Evolutionary conservation across 2,888 invertebrate genomes (phyloP).

Genomic region (Polydrusus cervinus): DNA sequence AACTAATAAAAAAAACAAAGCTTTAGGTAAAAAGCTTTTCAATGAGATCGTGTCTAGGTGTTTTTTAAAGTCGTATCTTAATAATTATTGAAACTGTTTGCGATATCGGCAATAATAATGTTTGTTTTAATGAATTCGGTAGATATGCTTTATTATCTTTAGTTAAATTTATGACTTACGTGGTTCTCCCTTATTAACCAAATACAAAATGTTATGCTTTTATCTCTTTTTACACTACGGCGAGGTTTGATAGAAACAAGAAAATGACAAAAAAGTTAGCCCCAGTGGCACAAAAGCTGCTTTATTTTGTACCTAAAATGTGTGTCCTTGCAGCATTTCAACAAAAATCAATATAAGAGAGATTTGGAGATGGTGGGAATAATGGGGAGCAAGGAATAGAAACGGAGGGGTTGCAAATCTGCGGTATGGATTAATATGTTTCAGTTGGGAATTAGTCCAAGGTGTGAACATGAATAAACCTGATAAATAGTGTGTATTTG

Average conservation of each 20-base stretch:
- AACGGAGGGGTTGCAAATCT: background rate
- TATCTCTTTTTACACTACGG: background rate
- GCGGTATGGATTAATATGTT: constrained; percentile 12
- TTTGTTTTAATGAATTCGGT: no score
- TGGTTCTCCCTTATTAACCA: background rate
- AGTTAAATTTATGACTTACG: background rate
- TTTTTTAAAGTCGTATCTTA: no score
- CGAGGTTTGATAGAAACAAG: background rate
- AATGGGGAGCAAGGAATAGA: background rate
- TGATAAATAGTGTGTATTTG: background rate
- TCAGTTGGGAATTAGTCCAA: background rate
- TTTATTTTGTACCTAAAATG: constrained; percentile 18
- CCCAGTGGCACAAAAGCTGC: constrained; percentile 20
- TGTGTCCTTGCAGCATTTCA: constrained; percentile 22
- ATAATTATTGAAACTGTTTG: no score
- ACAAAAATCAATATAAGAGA: constrained; percentile 14
- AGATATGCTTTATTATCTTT: background rate
- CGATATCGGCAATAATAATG: no score
- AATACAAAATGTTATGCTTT: background rate
- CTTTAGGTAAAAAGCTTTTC: no score
- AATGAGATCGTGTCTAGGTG: no score
- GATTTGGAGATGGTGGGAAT: constrained; percentile 1
- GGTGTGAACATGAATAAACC: background rate
- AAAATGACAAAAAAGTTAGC: constrained; percentile 7
- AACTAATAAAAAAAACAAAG: no score